Conservation (phyloP, 2,113 vertebrate genomes). For the Narcine bancroftii region DNA sequence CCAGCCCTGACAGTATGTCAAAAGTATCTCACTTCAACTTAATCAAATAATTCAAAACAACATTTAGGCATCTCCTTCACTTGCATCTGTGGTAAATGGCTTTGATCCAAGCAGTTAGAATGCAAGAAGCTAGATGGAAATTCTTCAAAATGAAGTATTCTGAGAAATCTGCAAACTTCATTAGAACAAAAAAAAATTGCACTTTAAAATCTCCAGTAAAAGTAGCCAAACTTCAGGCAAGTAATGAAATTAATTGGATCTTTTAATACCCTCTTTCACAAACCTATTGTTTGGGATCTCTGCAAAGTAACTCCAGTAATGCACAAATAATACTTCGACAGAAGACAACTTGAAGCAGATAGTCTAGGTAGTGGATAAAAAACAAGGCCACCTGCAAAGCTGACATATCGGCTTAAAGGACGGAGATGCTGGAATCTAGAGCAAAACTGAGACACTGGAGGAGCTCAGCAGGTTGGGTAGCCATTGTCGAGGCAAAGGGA, state of each 20-base stretch:
- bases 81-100: conserved; percentile 21
- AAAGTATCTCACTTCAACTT: not conserved
- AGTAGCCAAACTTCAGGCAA: conserved; percentile 8
- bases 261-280: not conserved
- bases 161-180: not conserved
- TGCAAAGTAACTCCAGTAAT: not conserved
- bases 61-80: not conserved
- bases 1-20: not conserved
- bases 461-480: no score
- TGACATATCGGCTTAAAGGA: no score
- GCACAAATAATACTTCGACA: not conserved
- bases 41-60: conserved; percentile 5
- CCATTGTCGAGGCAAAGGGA: no score
- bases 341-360: not conserved
- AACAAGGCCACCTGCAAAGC: not conserved
- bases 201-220: conserved; percentile 5
- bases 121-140: not conserved
- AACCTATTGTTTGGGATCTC: not conserved
- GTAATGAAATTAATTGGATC: conserved; percentile 5
- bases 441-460: no score
- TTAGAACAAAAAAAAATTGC: not conserved
- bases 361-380: not conserved
- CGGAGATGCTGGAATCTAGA: no score
- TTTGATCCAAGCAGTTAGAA: conserved; percentile 10
- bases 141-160: conserved; percentile 3